Evolutionary conservation across 1,140 invertebrate genomes (phyloP), one percentile per base, ranked within the genome.

Genomic region (Drosophila triauraria): DNA sequence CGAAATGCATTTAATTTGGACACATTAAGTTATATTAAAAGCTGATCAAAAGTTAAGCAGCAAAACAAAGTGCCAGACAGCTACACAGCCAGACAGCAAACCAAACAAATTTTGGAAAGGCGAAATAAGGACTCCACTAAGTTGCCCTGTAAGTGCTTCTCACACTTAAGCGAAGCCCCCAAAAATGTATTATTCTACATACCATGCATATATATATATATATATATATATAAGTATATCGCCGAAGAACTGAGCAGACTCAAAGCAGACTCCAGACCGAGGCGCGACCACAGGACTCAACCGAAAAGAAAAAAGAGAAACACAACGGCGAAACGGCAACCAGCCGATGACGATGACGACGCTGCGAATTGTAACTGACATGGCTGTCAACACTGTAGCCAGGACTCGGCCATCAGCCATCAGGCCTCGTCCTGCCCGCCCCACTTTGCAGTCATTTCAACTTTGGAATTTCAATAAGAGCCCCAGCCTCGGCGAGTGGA

Each of bases 391-490:
- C 78, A 78, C 44, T 65, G 81, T 59, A 72, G 77, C 82, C 82
- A 79, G 56, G 56, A 65, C 43, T 58, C 60, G 56, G 61, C 65
- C 42, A 57, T 57, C 50, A 25, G n/a, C 43, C 46, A 43, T 30
- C 20, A 48, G 44, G 12, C 32, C 40, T 30, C 54, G 57, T 44
- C 27, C 67, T 25, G 30, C 46, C 42, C 9, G 35, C 25, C 46
- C 3, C 46, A 20, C 56, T 67, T 78, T 85, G 68, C 82, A 85
- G 82, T 70, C 82, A 85, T 81, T 85, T 81, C 82, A 78, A 86
- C 82, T 81, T 85, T 81, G 82, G 82, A 85, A 85, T 85, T 85
- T 85, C 82, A 85, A 85, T 85, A 85, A 85, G 82, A 65, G 56
- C 48, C 62, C 48, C 48, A 53, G 62, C 7, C 58, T 48, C 59